Base-by-base conservation (phyloP, 1,140 invertebrate species). In the Dreissena polymorpha region DNA sequence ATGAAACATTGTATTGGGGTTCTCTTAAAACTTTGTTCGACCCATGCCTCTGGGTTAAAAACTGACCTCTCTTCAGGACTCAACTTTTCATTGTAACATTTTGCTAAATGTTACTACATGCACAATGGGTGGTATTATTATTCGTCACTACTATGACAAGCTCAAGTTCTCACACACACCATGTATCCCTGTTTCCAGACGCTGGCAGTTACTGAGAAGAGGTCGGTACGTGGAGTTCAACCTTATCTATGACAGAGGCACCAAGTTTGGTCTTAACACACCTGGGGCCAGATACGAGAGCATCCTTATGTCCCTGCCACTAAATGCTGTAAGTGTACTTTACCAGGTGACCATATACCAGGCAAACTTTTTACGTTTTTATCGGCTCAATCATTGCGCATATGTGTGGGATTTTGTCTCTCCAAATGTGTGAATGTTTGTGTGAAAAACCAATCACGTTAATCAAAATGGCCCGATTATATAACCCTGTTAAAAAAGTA, bases 211-310 rank as follows among this genome's bases (percentile, higher is more conserved):
- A n/a, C n/a, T n/a, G n/a, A n/a, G n/a, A n/a, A n/a, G n/a, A n/a
- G n/a, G n/a, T n/a, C n/a, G n/a, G n/a, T 99, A 99, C 92, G 98
- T 99, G 0, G 98, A 99, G 93, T 99, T 99, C 91, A 99, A 99
- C 94, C 94, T 99, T 51, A 96, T 99, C 86, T 99, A 99, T 92
- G 98, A 99, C 94, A 94, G 98, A 87, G 98, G 98, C 57, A 99
- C 98, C 6, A 99, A 99, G 93, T 99, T 99, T 94, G 98, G 98
- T 0, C 94, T 99, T 10, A 95, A 97, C 88, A 99, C 98, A 51
- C 98, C 98, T 10, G 97, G 97, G 55, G 97, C 98, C 1, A 93
- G 98, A 88, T 98, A 96, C 92, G 98, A 99, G 93, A 99, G 97
- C 88, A 99, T 99, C 89, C 94, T 99, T 0, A 99, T 99, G 97